These are phyloP conservation scores for Amitus sp. DNA, from an alignment of 2,888 invertebrate species.

Conservation along the genomic window DNA sequence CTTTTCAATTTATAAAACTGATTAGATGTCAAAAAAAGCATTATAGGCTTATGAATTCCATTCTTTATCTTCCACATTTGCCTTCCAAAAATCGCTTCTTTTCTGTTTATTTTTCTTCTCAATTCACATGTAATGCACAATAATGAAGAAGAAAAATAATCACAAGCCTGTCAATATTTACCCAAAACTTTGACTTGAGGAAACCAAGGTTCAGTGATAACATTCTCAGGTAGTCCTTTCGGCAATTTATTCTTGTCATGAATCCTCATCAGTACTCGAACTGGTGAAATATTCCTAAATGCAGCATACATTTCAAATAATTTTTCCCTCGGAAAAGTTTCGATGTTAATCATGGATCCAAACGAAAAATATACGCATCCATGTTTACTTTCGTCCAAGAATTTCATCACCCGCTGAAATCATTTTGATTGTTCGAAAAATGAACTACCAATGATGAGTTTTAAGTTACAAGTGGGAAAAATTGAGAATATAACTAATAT, in stretches of 20 bases:
- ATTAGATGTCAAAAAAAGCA: too few species aligned
- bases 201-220: slow-evolving; percentile 50
- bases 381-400: slow-evolving; percentile 52
- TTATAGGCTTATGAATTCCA: too few species aligned
- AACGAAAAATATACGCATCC: slow-evolving; percentile 58
- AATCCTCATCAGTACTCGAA: slow-evolving; percentile 51
- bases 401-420: slow-evolving; percentile 50
- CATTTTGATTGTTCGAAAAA: too few species aligned
- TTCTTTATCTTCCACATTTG: too few species aligned
- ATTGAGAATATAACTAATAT: too few species aligned
- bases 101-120: too few species aligned
- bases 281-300: slow-evolving; percentile 51
- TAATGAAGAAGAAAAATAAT: background rate
- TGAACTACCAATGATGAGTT: too few species aligned
- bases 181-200: slow-evolving; percentile 51
- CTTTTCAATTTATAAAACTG: too few species aligned
- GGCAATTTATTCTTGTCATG: slow-evolving; percentile 45
- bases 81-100: too few species aligned
- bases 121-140: background rate
- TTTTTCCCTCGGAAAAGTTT: slow-evolving; percentile 46
- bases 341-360: slow-evolving; percentile 56
- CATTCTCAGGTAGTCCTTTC: slow-evolving; percentile 50
- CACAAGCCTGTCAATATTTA: slow-evolving; percentile 25
- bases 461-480: too few species aligned
- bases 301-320: slow-evolving; percentile 44